phyloP scores from a whole-genome alignment of 1,140 invertebrate genomes.

The Achroia grisella region DNA sequence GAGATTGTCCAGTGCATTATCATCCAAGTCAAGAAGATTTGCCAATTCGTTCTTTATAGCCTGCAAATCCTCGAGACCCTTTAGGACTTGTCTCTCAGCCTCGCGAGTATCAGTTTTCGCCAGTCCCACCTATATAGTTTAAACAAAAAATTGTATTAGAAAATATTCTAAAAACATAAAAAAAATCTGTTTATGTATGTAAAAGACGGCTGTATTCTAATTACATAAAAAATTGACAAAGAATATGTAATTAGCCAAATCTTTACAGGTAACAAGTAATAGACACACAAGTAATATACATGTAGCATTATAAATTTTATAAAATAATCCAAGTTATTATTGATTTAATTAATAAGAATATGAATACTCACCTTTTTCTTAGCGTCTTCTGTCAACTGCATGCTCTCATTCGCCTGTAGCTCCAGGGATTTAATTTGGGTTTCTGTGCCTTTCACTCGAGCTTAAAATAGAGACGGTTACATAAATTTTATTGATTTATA shows the following conservation, averaged over 20 bases:
- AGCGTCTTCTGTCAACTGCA: slow-evolving; percentile 82
- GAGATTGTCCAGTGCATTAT: slow-evolving; percentile 48
- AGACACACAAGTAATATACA: too few species aligned
- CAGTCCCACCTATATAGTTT: slow-evolving; percentile 84
- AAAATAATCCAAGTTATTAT: too few species aligned
- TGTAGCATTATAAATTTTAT: too few species aligned
- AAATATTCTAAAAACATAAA: neutral
- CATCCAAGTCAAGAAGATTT: slow-evolving; percentile 77
- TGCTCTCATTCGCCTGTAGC: slow-evolving; percentile 82
- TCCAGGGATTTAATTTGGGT: slow-evolving; percentile 82
- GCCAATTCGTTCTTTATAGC: slow-evolving; percentile 87
- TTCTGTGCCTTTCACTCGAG: slow-evolving; percentile 82
- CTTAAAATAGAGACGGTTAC: slow-evolving; percentile 22
- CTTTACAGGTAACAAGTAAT: too few species aligned
- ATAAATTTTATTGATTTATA: too few species aligned
- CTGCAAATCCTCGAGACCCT: slow-evolving; percentile 85
- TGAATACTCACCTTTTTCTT: slow-evolving; percentile 73
- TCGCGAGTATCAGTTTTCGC: slow-evolving; percentile 87
- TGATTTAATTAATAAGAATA: too few species aligned
- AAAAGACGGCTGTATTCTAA: neutral
- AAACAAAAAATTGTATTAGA: neutral
- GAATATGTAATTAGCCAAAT: too few species aligned
- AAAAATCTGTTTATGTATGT: neutral
- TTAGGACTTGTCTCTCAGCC: slow-evolving; percentile 85
- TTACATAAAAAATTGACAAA: too few species aligned